Base-by-base conservation (phyloP, 2,797 vertebrate genomes). In the Tokudaia tokunoshimensis region DNA sequence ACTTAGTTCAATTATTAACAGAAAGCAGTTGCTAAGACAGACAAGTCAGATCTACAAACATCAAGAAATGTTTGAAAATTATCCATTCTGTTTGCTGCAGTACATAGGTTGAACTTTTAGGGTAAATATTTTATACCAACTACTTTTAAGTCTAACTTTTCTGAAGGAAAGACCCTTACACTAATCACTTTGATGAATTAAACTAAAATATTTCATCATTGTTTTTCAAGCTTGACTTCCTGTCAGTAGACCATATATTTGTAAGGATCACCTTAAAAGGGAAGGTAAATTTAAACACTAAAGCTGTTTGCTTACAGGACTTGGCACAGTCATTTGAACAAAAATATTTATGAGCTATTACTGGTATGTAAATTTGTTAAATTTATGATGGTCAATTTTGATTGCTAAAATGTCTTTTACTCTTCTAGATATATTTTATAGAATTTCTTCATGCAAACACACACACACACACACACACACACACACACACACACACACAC, bases 281-380 rank as follows among this genome's bases (percentile, higher is more conserved):
- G 88, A 94, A 95, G 89, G 29, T 95, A 92, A 93, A 95, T 86
- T 80, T 92, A 84, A 97, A 95, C 89, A 86, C 19, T 65, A 82
- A 83, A 94, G 61, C 7, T 74, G 5, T 22, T 84, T 88, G 3
- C 17, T 91, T 19, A 87, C 2, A 29, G 81, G 78, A 93, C 50
- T 93, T 92, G 10, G 74, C 20, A 75, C 95, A 92, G 31, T 61
- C 7, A 79, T 94, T 90, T 91, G 47, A 96, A 89, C 67, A 52
- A 96, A 63, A 57, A 74, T 61, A 44, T 52, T 96, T 92, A 84
- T 83, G n/a, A 95, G 41, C 29, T 34, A 63, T 94, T 95, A 80
- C 11, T 89, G 6, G 3, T 63, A 50, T 63, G 0, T 6, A 84
- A 74, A 93, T 94, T 20, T 78, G 67, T 81, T 86, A 93, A 92